Percentiles rank a stretch among this genome's conserved stretches.
phyloP scores from a whole-genome alignment of 2,888 invertebrate genomes.

The Daptonema setosum region DNA sequence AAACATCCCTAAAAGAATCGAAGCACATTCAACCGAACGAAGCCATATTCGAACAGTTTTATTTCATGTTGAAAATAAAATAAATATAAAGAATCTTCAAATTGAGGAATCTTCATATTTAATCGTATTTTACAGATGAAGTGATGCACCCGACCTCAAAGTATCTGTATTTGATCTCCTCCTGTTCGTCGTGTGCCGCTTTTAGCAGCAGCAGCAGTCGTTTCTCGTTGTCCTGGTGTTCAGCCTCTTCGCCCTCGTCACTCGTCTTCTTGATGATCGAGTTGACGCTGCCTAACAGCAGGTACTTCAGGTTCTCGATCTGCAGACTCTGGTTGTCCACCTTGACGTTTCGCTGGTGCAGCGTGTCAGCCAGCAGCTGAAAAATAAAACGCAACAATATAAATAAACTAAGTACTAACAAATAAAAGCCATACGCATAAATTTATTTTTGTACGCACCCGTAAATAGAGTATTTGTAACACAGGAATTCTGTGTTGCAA shows the following conservation, averaged over 20 bases:
- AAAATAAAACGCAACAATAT: neutral
- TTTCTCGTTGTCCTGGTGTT: slow-evolving; percentile 24
- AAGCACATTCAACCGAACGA: too few relatives aligned
- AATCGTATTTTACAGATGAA: too few relatives aligned
- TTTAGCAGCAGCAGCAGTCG: slow-evolving; percentile 62
- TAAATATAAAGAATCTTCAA: too few relatives aligned
- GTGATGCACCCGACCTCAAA: slow-evolving; percentile 1
- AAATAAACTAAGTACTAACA: too few relatives aligned
- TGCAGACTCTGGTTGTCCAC: slow-evolving; percentile 61
- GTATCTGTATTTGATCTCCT: slow-evolving; percentile 6
- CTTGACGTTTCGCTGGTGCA: neutral
- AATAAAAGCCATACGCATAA: too few relatives aligned
- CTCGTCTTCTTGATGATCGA: slow-evolving; percentile 12
- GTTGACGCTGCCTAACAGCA: slow-evolving; percentile 36
- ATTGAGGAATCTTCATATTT: too few relatives aligned
- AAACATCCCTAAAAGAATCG: too few relatives aligned
- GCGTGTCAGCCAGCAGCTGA: neutral
- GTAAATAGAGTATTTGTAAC: too few relatives aligned
- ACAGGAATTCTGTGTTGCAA: too few relatives aligned
- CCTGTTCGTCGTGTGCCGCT: slow-evolving; percentile 29
- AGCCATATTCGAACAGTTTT: too few relatives aligned
- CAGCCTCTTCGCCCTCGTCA: slow-evolving; percentile 3
- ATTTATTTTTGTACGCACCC: too few relatives aligned
- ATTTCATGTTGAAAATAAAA: too few relatives aligned
- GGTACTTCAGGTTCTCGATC: slow-evolving; percentile 59